These are phyloP conservation scores for Xylocopa sonorina DNA, from an alignment of 1,140 invertebrate species.

Conservation along the genomic window DNA sequence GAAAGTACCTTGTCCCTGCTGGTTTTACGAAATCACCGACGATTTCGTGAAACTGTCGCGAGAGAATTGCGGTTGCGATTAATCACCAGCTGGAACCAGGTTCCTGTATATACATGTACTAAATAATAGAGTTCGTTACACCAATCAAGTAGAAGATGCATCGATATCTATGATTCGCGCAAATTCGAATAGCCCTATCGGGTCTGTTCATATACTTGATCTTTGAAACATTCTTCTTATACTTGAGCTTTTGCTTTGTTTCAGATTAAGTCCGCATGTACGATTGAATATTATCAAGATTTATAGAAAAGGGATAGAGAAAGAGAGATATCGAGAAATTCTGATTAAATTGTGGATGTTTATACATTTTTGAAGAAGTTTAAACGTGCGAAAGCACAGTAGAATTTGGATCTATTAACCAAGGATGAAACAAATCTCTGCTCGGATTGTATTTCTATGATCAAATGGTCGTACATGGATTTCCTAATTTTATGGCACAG, in stretches of 20 bases:
- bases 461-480: too few relatives aligned
- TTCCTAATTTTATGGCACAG: too few relatives aligned
- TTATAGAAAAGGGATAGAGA: not conserved
- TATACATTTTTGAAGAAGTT: too few relatives aligned
- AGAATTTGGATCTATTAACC: too few relatives aligned
- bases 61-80: too few relatives aligned
- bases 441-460: too few relatives aligned
- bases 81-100: not conserved
- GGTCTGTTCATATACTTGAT: not conserved
- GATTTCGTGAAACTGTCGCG: not conserved
- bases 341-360: too few relatives aligned
- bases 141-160: not conserved
- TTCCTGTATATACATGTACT: not conserved
- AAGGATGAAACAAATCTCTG: too few relatives aligned
- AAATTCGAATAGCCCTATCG: not conserved
- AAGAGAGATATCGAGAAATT: not conserved
- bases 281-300: not conserved
- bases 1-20: conserved; percentile 3
- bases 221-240: not conserved
- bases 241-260: not conserved
- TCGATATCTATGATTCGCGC: not conserved
- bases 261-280: not conserved
- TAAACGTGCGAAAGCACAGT: too few relatives aligned
- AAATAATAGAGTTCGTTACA: not conserved
- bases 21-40: not conserved